Base-by-base conservation (phyloP, 1,140 invertebrate species). In the Drosophila bifasciata region DNA sequence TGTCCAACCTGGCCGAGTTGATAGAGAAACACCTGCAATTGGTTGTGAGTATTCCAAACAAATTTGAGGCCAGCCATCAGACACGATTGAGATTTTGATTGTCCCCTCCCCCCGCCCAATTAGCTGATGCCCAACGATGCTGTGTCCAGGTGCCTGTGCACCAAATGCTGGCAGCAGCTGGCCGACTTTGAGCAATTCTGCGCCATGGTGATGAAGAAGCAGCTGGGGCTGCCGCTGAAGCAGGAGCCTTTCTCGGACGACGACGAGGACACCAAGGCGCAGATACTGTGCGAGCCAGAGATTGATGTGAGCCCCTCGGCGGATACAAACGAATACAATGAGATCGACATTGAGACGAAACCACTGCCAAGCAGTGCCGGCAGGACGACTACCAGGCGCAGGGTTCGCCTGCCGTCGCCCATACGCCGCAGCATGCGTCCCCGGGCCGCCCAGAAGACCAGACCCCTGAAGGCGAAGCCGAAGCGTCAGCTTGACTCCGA, bases 21-120 rank as follows among this genome's bases (percentile, higher is more conserved):
- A 76, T 76, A 40, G 56, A 76, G 15, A 61, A 76, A 36, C 71
- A 76, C 51, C 36, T 76, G 19, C 48, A 69, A n/a, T 16, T 76
- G 32, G 73, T 69, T 7, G 73, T 76, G 43, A 41, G 56, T 17
- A 5, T n/a, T n/a, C n/a, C 1, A 1, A 1, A n/a, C n/a, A 0
- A 11, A n/a, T 36, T 53, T 3, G 19, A 21, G 19, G 4, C 19
- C 19, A 21, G 19, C 13, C 5, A 3, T n/a, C n/a, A 3, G 7
- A 19, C 15, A 25, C 13, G 1, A 3, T 4, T 8, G 8, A 17
- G n/a, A 4, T 11, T 23, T 7, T 23, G 36, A n/a, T 36, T 5
- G n/a, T 17, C 1, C n/a, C n/a, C n/a, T n/a, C n/a, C n/a, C n/a
- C n/a, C n/a, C 25, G 6, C 32, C 21, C 17, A 36, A 36, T 13